A percentile compares a stretch with the other conserved stretches of the same genome.
Evolutionary conservation across 2,113 vertebrate genomes (phyloP).

Genomic region (Melanostigma gelatinosum): DNA sequence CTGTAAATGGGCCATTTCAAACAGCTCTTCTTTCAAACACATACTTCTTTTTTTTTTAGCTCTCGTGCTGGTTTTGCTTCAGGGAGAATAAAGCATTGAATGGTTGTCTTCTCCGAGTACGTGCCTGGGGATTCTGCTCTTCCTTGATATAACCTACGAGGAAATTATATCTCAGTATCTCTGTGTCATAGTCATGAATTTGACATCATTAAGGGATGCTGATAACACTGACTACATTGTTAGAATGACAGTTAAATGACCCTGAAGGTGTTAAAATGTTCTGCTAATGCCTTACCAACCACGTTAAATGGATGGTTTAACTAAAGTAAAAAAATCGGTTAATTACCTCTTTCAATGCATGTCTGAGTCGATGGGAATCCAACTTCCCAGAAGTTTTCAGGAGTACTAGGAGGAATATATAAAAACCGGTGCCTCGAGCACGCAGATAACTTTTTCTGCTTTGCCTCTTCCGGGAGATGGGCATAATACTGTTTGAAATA

Average conservation of each 20-base stretch:
- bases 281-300: neutral
- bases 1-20: neutral
- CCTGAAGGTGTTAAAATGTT: rapidly evolving
- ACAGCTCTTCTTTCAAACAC: neutral
- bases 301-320: neutral
- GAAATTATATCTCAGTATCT: neutral
- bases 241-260: neutral
- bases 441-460: conserved; percentile 88
- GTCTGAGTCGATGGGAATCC: conserved; percentile 98
- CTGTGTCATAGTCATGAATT: neutral
- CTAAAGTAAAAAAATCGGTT: too few species aligned
- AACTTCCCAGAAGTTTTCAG: conserved; percentile 98
- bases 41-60: conserved; percentile 54
- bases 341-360: conserved; percentile 92
- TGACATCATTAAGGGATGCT: neutral
- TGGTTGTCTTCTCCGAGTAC: conserved; percentile 89
- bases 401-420: conserved; percentile 91
- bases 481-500: conserved; percentile 88
- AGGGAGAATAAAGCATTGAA: conserved; percentile 91
- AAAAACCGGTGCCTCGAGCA: conserved; percentile 95
- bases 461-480: conserved; percentile 91
- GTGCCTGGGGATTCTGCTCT: conserved; percentile 86
- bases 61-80: conserved; percentile 87
- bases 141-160: conserved; percentile 93
- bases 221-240: neutral